Evolutionary conservation across 2,113 vertebrate species (phyloP).

Genomic region (Agapornis roseicollis): DNA sequence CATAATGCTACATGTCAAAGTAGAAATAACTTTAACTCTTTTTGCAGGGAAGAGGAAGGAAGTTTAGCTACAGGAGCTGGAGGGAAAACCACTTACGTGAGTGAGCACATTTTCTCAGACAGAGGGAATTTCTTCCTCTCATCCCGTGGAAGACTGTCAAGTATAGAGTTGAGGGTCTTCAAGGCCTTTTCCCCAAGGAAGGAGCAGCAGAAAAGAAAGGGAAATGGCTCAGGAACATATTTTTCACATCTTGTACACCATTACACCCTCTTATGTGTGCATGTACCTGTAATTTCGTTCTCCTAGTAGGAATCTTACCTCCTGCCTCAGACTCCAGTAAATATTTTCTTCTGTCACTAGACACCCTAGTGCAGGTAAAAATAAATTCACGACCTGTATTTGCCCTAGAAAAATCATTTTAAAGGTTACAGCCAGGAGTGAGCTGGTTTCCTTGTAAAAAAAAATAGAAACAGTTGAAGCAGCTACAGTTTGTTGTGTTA

Average conservation of each 20-base stretch:
- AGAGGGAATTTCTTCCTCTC: constrained; percentile 74
- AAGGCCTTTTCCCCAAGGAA: constrained; percentile 73
- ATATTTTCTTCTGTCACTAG: constrained; percentile 71
- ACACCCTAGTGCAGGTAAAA: constrained; percentile 79
- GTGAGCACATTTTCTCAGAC: constrained; percentile 53
- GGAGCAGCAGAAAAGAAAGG: not conserved
- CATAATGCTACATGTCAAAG: not conserved
- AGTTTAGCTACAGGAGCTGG: not conserved
- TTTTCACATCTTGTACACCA: not conserved
- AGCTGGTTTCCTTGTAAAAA: not conserved
- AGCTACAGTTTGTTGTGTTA: not conserved
- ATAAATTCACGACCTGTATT: constrained; percentile 75
- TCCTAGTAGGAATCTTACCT: constrained; percentile 74
- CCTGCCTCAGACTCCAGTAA: constrained; percentile 69
- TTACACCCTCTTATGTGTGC: not conserved
- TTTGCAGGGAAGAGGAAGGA: not conserved
- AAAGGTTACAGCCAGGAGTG: not conserved
- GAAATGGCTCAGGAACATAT: not conserved
- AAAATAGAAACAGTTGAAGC: not conserved
- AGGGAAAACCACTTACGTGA: constrained; percentile 73
- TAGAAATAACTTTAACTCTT: not conserved
- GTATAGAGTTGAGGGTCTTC: constrained; percentile 84
- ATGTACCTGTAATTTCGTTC: fast-evolving
- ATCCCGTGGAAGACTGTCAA: constrained; percentile 71
- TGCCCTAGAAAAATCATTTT: constrained; percentile 63